Base-by-base conservation (phyloP, 1,140 invertebrate genomes). In the Argopecten irradians region DNA sequence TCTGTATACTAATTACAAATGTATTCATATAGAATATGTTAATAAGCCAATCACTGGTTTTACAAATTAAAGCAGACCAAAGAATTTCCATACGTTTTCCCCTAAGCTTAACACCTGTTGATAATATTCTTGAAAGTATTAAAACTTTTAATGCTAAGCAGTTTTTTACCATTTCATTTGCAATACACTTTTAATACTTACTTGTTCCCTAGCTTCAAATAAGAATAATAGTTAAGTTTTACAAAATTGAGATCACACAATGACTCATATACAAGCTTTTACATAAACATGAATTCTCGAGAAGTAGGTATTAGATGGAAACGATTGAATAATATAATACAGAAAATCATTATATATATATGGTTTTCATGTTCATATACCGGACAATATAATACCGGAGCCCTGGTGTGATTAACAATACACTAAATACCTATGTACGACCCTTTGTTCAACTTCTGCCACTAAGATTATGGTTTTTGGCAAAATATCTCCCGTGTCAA, bases 301-400 rank as follows among this genome's bases (percentile, higher is more conserved):
- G 55, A 71, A 71, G 22, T 71, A 71, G 8, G 55, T 71, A 71
- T 71, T 71, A 71, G 22, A 71, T 71, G 55, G n/a, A 28, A 71
- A 71, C n/a, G 22, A 71, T 71, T 71, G 22, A 28, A 71, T 71
- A 71, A 28, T 71, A 71, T 7, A 71, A 71, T 71, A 71, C 55
- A 71, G 55, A 71, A 71, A 71, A 71, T 71, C 55, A 71, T 28
- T 71, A 71, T 71, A 71, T 71, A n/a, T 28, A 71, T 71, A n/a
- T 28, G 55, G 55, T 71, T 71, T 71, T 71, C 55, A 71, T 71
- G 55, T 71, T 28, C 16, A 71, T 71, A 71, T 71, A 71, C 55
- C 55, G n/a, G n/a, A 71, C 55, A 71, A 71, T 28, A 71, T 71
- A 71, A 71, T n/a, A 11, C 55, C 22, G 3, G 28, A 71, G 55